Conservation (phyloP, 2,888 invertebrate species). For the Melipona beecheii region DNA sequence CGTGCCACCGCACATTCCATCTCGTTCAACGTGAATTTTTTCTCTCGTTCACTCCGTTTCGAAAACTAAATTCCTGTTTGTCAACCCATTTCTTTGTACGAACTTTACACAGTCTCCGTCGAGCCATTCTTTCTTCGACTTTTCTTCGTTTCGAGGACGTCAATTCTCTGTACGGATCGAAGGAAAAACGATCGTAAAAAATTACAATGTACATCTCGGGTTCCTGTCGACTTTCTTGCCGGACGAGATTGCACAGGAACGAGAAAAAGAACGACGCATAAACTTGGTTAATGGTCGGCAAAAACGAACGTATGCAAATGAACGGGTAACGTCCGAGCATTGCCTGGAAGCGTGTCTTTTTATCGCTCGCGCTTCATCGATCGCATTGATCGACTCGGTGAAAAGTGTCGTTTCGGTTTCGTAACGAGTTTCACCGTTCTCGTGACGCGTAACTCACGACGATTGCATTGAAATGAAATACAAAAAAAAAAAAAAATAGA, state of each 20-base stretch:
- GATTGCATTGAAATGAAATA: too few species aligned
- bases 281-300: conserved; percentile 21
- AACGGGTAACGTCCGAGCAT: not conserved
- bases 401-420: conserved; percentile 56
- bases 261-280: not conserved
- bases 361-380: conserved; percentile 46
- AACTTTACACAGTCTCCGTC: not conserved
- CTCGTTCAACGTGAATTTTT: conserved; percentile 5
- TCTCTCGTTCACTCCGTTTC: not conserved
- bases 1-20: conserved; percentile 18
- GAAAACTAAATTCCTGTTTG: too few species aligned
- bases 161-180: not conserved
- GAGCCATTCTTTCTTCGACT: not conserved
- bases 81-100: too few species aligned
- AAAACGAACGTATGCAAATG: conserved; percentile 37
- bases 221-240: not conserved
- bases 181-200: not conserved
- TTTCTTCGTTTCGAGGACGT: not conserved
- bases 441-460: conserved; percentile 19
- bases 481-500: not conserved
- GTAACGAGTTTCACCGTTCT: conserved; percentile 47
- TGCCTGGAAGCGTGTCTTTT: conserved; percentile 7
- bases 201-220: not conserved
- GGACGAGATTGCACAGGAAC: not conserved
- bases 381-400: conserved; percentile 46